Conservation (phyloP, 2,888 invertebrate species). For the Ligdia adustata region DNA sequence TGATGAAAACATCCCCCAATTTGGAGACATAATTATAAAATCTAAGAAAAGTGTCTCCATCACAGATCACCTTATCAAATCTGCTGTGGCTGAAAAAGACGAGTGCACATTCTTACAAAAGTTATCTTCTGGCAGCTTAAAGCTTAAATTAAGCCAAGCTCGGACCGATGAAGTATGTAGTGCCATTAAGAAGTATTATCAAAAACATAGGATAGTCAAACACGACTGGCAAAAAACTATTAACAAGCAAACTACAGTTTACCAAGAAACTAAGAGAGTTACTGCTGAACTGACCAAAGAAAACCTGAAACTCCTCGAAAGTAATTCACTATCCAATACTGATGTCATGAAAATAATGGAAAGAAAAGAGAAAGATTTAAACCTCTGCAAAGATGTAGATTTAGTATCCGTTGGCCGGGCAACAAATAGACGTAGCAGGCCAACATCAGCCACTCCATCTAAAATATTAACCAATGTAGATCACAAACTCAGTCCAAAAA, state of each 20-base stretch:
- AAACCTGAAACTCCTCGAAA: conserved; percentile 12
- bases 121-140: conserved; percentile 47
- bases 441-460: background rate
- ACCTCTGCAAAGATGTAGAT: conserved; percentile 16
- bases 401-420: conserved; percentile 9
- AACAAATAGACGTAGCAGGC: background rate
- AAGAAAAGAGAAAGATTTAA: conserved; percentile 10
- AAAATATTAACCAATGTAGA: too few species aligned
- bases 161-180: conserved; percentile 45
- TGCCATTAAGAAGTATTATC: conserved; percentile 45
- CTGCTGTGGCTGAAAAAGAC: conserved; percentile 50
- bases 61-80: conserved; percentile 43
- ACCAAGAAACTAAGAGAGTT: conserved; percentile 38
- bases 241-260: conserved; percentile 47
- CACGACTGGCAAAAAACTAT: conserved; percentile 38
- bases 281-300: conserved; percentile 9
- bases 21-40: conserved; percentile 59
- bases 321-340: background rate
- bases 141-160: conserved; percentile 44
- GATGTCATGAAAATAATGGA: conserved; percentile 3
- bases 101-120: conserved; percentile 49
- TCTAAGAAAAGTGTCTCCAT: conserved; percentile 41
- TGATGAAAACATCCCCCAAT: conserved; percentile 64
- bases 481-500: background rate
- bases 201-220: conserved; percentile 31